Evolutionary conservation across 2,113 vertebrate species (phyloP).

Genomic region (Eira barbara): DNA sequence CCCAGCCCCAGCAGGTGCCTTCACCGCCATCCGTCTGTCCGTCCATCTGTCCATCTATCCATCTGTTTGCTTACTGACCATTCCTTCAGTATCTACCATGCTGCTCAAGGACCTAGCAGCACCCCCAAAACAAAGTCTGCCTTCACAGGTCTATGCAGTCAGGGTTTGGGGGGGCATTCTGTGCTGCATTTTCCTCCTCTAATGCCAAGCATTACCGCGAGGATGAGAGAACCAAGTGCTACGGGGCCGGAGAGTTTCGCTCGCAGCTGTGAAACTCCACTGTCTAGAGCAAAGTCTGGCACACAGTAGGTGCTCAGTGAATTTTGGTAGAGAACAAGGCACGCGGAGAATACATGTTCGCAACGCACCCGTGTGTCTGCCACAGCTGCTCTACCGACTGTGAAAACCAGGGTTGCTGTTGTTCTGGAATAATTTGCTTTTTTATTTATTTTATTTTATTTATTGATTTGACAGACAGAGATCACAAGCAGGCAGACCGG

Average conservation of each 20-base stretch:
- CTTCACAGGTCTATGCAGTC: neutral
- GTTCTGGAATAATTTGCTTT: neutral
- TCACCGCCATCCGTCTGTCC: neutral
- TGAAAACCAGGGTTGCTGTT: neutral
- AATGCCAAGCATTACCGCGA: accelerated
- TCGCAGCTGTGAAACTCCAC: too few relatives aligned
- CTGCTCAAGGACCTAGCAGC: neutral
- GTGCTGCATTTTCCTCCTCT: neutral
- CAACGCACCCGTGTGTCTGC: too few relatives aligned
- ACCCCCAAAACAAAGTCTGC: neutral
- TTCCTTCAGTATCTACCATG: neutral
- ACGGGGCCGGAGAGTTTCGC: neutral
- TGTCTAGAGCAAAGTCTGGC: neutral
- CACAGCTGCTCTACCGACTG: accelerated
- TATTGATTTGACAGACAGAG: too few relatives aligned
- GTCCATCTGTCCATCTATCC: neutral
- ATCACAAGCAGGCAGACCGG: too few relatives aligned
- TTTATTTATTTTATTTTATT: too few relatives aligned
- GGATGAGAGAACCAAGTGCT: neutral
- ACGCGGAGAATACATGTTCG: neutral
- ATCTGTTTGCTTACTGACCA: neutral
- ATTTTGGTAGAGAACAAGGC: neutral
- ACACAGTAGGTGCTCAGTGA: neutral
- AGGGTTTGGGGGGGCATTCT: neutral
- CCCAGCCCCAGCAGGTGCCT: neutral